phyloP scores from a whole-genome alignment of 2,113 vertebrate species.

The Pelmatolapia mariae region DNA sequence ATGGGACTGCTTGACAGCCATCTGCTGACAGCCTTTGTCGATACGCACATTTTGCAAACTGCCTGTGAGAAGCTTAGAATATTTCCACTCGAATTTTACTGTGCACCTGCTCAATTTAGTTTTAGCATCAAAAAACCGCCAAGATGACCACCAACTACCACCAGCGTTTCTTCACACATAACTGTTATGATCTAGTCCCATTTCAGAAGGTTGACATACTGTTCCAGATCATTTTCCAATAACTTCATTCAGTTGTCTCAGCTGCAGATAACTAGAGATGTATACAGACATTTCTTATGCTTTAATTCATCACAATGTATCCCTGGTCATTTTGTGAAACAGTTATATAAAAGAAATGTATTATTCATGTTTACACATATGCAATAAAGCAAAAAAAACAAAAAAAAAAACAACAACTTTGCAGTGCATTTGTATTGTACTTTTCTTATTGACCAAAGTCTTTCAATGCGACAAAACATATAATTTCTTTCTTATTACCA shows the following conservation, averaged over 20 bases:
- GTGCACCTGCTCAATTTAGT: background rate
- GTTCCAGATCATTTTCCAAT: background rate
- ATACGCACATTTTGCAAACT: background rate
- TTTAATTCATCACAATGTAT: background rate
- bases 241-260: background rate
- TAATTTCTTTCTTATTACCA: background rate
- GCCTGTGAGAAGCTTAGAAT: background rate
- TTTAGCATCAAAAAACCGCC: background rate
- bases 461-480: background rate
- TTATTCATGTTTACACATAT: background rate
- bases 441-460: background rate
- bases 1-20: background rate
- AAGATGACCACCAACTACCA: background rate
- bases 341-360: background rate
- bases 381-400: background rate
- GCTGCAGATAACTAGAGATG: background rate
- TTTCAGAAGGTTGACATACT: background rate
- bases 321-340: background rate
- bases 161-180: background rate
- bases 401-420: accelerated
- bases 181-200: background rate
- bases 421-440: background rate
- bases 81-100: background rate
- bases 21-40: background rate
- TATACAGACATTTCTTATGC: background rate